Conservation (phyloP, 2,797 vertebrate genomes). For the Leucoraja ocellata region DNA sequence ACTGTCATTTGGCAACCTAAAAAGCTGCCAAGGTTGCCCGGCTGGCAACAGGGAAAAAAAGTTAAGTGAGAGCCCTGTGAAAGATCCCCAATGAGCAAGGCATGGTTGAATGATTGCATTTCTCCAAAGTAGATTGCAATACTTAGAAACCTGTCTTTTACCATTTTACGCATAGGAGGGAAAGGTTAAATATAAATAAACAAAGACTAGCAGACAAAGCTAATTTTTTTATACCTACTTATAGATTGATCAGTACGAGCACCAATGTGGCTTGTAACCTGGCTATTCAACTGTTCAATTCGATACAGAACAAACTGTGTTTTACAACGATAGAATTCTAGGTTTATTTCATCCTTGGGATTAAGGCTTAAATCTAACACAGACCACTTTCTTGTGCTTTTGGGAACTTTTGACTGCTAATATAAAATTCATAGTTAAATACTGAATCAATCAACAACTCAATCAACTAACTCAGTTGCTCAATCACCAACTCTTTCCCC, state of each 20-base stretch:
- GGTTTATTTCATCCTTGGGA: background rate
- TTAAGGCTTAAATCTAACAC: background rate
- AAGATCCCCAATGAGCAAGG: background rate
- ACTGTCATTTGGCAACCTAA: too few species aligned
- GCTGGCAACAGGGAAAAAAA: too few species aligned
- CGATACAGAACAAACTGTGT: background rate
- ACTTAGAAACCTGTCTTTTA: background rate
- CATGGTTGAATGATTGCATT: background rate
- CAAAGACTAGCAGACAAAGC: background rate
- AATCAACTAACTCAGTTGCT: too few species aligned
- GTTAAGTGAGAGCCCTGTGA: too few species aligned
- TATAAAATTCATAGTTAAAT: background rate
- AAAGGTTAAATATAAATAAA: background rate
- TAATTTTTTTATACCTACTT: background rate
- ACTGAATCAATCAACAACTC: too few species aligned
- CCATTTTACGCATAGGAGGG: background rate
- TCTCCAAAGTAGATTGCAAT: background rate
- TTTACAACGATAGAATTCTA: too few species aligned
- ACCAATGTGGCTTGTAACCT: background rate
- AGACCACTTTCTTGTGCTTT: background rate
- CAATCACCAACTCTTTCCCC: too few species aligned
- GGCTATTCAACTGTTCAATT: background rate
- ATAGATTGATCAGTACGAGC: background rate
- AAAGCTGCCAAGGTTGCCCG: too few species aligned
- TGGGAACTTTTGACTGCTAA: background rate